Evolutionary conservation across 2,797 vertebrate genomes (phyloP).

Genomic region (Cryptoblepharus egeriae): DNA sequence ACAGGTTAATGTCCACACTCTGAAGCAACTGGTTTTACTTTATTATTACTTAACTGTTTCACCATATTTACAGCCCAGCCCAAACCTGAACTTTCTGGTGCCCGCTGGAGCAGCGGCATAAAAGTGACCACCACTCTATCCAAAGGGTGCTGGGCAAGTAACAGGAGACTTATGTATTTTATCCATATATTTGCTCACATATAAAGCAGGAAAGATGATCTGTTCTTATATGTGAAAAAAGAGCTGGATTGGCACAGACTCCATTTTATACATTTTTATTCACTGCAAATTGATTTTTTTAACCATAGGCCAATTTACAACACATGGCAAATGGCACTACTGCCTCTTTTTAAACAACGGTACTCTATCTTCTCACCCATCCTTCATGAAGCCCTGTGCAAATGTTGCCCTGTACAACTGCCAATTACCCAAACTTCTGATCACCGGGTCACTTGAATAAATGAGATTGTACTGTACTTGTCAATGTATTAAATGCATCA

Average conservation of each 20-base stretch:
- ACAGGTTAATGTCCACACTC: too few species aligned
- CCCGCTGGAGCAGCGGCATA: too few species aligned
- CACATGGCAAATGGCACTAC: not conserved
- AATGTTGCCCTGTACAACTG: slow-evolving; percentile 4
- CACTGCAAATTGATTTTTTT: not conserved
- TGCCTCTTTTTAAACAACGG: not conserved
- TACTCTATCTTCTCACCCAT: not conserved
- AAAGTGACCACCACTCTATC: too few species aligned
- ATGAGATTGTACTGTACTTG: slow-evolving; percentile 9
- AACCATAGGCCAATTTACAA: not conserved
- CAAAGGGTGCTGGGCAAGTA: not conserved
- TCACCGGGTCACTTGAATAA: slow-evolving; percentile 10
- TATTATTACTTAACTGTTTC: not conserved
- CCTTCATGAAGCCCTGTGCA: not conserved
- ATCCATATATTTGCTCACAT: not conserved
- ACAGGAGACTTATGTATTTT: too few species aligned
- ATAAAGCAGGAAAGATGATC: not conserved
- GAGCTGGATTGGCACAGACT: too few species aligned
- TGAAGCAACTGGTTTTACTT: not conserved
- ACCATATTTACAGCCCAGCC: not conserved
- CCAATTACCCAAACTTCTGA: slow-evolving; percentile 6
- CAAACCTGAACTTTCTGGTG: too few species aligned
- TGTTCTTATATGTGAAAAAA: too few species aligned
- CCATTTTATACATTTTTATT: too few species aligned
- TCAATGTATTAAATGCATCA: not conserved